These are phyloP conservation scores for Theodoxus fluviatilis DNA, from an alignment of 2,888 invertebrate species.

Conservation along the genomic window DNA sequence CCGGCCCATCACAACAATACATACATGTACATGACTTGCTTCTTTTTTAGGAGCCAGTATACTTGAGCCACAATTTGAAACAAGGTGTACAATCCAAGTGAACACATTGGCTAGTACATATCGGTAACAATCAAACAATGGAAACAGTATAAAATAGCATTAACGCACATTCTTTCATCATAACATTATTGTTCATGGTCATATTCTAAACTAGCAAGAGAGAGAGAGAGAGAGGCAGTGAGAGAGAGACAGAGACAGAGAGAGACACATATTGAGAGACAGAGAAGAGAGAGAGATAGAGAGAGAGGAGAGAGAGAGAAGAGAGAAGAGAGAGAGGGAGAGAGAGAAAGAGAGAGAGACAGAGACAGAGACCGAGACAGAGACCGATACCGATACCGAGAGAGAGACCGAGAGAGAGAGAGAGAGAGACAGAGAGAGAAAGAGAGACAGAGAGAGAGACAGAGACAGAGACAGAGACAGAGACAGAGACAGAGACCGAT, in stretches of 20 bases:
- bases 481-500: not conserved
- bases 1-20: too few relatives aligned
- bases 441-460: constrained; percentile 18
- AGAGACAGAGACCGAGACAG: constrained; percentile 14
- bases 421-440: constrained; percentile 14
- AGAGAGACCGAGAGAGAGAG: not conserved
- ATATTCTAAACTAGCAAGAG: too few relatives aligned
- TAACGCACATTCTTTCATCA: too few relatives aligned
- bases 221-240: constrained; percentile 6
- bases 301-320: not conserved
- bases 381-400: not conserved
- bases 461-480: constrained; percentile 11
- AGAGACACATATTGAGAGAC: not conserved
- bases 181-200: too few relatives aligned
- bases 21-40: too few relatives aligned
- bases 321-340: not conserved
- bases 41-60: too few relatives aligned
- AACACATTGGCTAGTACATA: too few relatives aligned
- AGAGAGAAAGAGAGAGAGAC: constrained; percentile 16
- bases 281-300: not conserved
- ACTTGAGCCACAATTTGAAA: too few relatives aligned
- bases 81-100: too few relatives aligned
- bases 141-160: too few relatives aligned
- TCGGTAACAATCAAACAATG: too few relatives aligned
- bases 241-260: constrained; percentile 12